phyloP scores from a whole-genome alignment of 2,113 vertebrate species.

The Illadopsis cleaveri region DNA sequence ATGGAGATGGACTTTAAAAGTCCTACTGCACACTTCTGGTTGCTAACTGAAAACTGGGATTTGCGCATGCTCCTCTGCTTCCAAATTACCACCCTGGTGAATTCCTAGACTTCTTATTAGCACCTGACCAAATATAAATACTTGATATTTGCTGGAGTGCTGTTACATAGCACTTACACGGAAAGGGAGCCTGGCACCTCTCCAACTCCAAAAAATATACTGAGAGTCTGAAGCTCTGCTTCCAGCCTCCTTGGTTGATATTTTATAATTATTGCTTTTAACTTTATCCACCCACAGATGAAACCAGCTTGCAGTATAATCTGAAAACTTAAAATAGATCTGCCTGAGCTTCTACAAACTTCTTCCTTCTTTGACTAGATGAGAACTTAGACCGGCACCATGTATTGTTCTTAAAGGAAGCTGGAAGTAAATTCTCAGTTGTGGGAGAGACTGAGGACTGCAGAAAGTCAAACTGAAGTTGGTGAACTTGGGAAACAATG shows the following conservation, averaged over 20 bases:
- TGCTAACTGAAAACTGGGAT: not conserved
- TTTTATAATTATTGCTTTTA: slow-evolving; percentile 52
- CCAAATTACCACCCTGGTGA: not conserved
- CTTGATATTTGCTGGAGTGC: not conserved
- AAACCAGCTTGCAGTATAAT: slow-evolving; percentile 34
- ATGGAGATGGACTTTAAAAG: not conserved
- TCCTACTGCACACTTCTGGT: not conserved
- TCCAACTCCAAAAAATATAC: not conserved
- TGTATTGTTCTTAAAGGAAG: not conserved
- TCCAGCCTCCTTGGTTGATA: slow-evolving; percentile 10
- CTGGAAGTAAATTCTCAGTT: not conserved
- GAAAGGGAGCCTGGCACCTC: not conserved
- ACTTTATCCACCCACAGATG: slow-evolving; percentile 35
- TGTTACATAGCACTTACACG: not conserved
- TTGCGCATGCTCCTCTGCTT: not conserved
- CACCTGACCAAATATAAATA: not conserved
- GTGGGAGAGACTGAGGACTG: not conserved
- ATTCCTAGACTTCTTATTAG: not conserved
- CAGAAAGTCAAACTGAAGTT: not conserved
- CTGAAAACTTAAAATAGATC: slow-evolving; percentile 35
- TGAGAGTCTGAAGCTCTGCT: not conserved
- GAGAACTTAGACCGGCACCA: not conserved
- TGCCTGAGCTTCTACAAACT: not conserved
- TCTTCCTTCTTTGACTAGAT: not conserved
- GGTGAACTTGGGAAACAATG: not conserved